Percentiles rank a stretch among this genome's conserved stretches.
phyloP scores from a whole-genome alignment of 2,113 vertebrate genomes.

The Melanostigma gelatinosum region DNA sequence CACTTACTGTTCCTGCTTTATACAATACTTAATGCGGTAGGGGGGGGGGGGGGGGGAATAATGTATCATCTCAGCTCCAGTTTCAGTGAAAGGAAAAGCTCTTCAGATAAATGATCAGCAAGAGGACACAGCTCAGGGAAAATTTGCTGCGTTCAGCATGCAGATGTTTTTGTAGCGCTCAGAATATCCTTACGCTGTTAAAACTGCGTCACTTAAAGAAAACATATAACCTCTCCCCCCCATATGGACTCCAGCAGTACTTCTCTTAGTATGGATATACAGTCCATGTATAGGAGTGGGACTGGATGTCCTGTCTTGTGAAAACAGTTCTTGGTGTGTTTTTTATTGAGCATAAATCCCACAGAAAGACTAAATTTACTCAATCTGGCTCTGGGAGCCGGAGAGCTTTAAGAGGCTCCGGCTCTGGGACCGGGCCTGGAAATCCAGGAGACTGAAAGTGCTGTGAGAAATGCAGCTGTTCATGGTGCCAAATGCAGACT shows the following conservation, averaged over 20 bases:
- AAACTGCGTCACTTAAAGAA: neutral
- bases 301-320: slow-evolving; percentile 18
- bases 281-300: neutral
- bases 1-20: slow-evolving; percentile 33
- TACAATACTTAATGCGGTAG: neutral
- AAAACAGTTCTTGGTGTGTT: neutral
- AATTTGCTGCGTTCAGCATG: neutral
- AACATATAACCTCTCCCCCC: neutral
- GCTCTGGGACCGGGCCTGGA: slow-evolving; percentile 28
- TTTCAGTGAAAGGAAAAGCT: neutral
- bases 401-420: slow-evolving; percentile 29
- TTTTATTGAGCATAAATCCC: slow-evolving; percentile 36
- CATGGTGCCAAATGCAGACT: slow-evolving; percentile 57
- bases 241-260: neutral
- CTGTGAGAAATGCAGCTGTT: slow-evolving; percentile 62
- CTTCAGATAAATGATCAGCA: neutral
- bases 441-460: slow-evolving; percentile 50
- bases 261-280: neutral
- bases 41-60: neutral
- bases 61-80: neutral
- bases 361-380: slow-evolving; percentile 44
- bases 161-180: neutral
- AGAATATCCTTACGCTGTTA: neutral
- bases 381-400: slow-evolving; percentile 15
- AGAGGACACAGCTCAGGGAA: neutral